Percentiles rank a stretch among this genome's conserved stretches.
These are phyloP conservation scores for Myotis planiceps DNA, from an alignment of 2,797 vertebrate species.

Conservation along the genomic window DNA sequence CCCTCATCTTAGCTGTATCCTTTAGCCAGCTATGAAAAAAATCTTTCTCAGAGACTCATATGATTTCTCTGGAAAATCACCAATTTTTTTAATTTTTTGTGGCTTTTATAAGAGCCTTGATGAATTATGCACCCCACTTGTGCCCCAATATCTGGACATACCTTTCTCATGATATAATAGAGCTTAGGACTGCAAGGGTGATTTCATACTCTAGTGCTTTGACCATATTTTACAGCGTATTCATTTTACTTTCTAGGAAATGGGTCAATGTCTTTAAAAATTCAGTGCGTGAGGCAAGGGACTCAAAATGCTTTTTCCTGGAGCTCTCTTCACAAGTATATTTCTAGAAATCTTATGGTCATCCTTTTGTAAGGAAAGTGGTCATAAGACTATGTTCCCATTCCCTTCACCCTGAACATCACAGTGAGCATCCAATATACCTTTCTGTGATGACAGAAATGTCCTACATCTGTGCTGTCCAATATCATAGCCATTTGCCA, in stretches of 20 bases:
- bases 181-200: neutral
- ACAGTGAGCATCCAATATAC: rapidly evolving
- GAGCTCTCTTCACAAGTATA: neutral
- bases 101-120: neutral
- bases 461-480: neutral
- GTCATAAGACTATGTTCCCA: neutral
- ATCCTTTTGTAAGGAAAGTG: neutral
- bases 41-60: neutral
- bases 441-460: neutral
- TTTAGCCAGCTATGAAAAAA: neutral
- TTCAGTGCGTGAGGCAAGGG: neutral
- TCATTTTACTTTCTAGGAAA: constrained; percentile 53
- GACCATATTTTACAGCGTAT: neutral
- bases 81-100: constrained; percentile 19
- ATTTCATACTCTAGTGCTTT: neutral
- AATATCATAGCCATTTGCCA: neutral
- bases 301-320: neutral
- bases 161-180: neutral
- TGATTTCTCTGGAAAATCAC: neutral
- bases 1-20: neutral
- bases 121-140: neutral
- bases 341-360: constrained; percentile 27
- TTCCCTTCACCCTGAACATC: neutral
- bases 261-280: constrained; percentile 53
- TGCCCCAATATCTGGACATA: neutral